Evolutionary conservation across 2,113 vertebrate species (phyloP).

Genomic region (Panthera leo): DNA sequence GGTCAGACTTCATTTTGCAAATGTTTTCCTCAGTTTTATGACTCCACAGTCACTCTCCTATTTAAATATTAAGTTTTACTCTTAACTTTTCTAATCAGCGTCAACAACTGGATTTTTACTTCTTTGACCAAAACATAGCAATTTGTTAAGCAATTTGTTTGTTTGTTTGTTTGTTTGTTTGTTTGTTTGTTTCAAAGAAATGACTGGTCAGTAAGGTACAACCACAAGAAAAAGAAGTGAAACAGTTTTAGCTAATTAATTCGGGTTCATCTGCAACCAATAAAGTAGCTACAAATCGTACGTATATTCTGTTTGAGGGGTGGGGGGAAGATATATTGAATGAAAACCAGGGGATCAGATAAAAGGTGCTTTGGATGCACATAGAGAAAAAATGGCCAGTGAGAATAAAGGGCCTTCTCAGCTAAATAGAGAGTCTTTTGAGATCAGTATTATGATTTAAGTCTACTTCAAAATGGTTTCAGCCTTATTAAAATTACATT

Average conservation of each 20-base stretch:
- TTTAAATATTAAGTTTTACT: slow-evolving; percentile 18
- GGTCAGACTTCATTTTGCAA: background rate
- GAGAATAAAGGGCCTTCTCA: slow-evolving; percentile 60
- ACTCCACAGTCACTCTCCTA: background rate
- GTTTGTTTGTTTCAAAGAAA: slow-evolving; percentile 33
- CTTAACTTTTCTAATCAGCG: slow-evolving; percentile 19
- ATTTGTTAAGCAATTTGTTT: slow-evolving; percentile 68
- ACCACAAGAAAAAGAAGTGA: slow-evolving; percentile 43
- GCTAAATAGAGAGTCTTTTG: slow-evolving; percentile 69
- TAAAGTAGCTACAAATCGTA: background rate
- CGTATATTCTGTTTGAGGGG: background rate
- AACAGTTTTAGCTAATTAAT: background rate
- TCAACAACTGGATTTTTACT: slow-evolving; percentile 53
- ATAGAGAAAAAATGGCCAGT: background rate
- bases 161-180: slow-evolving; percentile 27
- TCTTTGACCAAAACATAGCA: slow-evolving; percentile 36
- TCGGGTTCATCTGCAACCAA: background rate
- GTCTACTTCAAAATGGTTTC: slow-evolving; percentile 77
- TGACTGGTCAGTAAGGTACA: slow-evolving; percentile 49
- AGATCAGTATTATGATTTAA: slow-evolving; percentile 79
- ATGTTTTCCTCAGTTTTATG: background rate
- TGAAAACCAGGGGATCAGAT: slow-evolving; percentile 32
- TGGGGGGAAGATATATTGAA: background rate
- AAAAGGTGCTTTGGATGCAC: slow-evolving; percentile 59
- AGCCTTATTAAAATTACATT: slow-evolving; percentile 81